phyloP scores from a whole-genome alignment of 2,888 invertebrate species.

The Operophtera brumata region DNA sequence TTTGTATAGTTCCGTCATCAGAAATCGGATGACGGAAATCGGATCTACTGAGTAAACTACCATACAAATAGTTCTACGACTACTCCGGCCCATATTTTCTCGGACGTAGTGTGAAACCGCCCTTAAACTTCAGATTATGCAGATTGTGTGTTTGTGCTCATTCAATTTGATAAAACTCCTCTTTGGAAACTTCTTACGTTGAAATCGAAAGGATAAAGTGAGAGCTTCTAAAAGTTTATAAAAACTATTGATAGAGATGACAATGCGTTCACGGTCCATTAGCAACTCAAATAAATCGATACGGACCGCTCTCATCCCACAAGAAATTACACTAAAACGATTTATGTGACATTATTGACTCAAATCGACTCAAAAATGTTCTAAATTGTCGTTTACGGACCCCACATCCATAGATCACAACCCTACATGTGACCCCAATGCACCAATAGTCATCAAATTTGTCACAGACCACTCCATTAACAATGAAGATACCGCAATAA shows the following conservation, averaged over 20 bases:
- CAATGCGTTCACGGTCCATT: constrained; percentile 64
- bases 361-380: constrained; percentile 74
- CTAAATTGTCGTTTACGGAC: constrained; percentile 70
- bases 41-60: no score
- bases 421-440: constrained; percentile 72
- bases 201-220: constrained; percentile 8
- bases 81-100: no score
- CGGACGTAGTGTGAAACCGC: no score
- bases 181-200: neutral
- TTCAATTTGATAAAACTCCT: neutral
- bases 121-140: no score
- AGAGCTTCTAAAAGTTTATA: constrained; percentile 1
- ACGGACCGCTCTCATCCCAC: constrained; percentile 53
- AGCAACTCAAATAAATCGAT: constrained; percentile 50
- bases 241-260: constrained; percentile 26
- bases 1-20: no score
- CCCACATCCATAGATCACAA: constrained; percentile 70
- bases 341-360: constrained; percentile 67
- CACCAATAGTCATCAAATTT: constrained; percentile 79
- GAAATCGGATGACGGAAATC: no score
- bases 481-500: constrained; percentile 70
- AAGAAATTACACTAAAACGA: constrained; percentile 64
- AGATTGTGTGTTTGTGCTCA: no score
- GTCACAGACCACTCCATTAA: constrained; percentile 77
- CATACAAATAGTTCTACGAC: no score